These are phyloP conservation scores for Nephotettix cincticeps DNA, from an alignment of 1,140 invertebrate species.

Conservation along the genomic window DNA sequence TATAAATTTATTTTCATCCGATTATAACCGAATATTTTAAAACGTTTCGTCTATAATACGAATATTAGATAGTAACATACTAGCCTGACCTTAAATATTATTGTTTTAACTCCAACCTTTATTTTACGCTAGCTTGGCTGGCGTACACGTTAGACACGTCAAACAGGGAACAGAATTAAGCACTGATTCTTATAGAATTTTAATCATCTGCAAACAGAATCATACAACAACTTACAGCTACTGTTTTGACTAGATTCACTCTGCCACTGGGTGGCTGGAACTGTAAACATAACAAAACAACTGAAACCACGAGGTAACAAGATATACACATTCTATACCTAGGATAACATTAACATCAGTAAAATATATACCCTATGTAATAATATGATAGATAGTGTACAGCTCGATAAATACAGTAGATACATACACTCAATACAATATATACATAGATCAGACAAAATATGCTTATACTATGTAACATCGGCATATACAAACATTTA, in stretches of 20 bases:
- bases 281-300: neutral
- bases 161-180: neutral
- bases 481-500: neutral
- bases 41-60: no score
- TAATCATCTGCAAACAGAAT: constrained; percentile 15
- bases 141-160: neutral
- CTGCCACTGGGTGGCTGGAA: neutral
- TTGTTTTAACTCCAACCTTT: no score
- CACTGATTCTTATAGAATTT: constrained; percentile 15
- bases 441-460: constrained; percentile 12
- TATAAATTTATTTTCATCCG: no score
- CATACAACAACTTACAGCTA: constrained; percentile 16
- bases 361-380: constrained; percentile 5
- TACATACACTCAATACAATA: constrained; percentile 3
- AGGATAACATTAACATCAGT: constrained; percentile 14
- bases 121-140: no score
- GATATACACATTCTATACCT: constrained; percentile 15
- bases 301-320: constrained; percentile 1
- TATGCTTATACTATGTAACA: constrained; percentile 1
- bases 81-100: no score
- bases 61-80: no score
- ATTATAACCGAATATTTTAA: no score
- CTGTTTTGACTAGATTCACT: constrained; percentile 1
- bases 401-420: constrained; percentile 5
- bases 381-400: neutral